These are phyloP conservation scores for Pollenia griseotomentosa DNA, from an alignment of 2,888 invertebrate genomes.

Conservation along the genomic window DNA sequence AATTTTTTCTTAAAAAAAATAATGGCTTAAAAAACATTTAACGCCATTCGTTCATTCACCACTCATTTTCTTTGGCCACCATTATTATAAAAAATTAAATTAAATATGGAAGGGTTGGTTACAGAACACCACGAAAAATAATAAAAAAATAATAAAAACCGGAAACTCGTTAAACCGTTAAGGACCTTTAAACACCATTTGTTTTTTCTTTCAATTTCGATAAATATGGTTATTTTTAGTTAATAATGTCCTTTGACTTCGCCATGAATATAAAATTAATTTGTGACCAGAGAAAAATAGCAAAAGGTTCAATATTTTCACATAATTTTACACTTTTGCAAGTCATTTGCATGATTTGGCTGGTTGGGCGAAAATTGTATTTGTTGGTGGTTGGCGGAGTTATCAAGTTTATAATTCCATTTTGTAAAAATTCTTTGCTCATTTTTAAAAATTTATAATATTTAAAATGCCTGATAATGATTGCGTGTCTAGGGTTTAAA, in stretches of 20 bases:
- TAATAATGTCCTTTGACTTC: conserved; percentile 38
- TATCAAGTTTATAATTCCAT: too few relatives aligned
- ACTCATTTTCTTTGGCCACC: conserved; percentile 19
- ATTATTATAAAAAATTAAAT: conserved; percentile 40
- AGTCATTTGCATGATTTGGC: conserved; percentile 30
- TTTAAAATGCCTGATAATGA: conserved; percentile 5
- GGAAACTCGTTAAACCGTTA: conserved; percentile 67
- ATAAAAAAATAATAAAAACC: conserved; percentile 41
- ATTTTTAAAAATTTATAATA: background rate
- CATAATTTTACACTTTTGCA: conserved; percentile 63
- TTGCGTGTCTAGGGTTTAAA: conserved; percentile 58
- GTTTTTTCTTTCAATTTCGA: background rate
- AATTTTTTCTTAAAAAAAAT: conserved; percentile 17
- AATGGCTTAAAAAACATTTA: conserved; percentile 58
- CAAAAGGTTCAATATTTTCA: conserved; percentile 61
- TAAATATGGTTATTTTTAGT: background rate
- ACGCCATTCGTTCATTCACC: conserved; percentile 45
- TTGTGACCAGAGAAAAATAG: background rate
- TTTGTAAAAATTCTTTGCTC: too few relatives aligned
- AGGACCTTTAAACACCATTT: conserved; percentile 57
- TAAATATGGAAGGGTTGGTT: conserved; percentile 45
- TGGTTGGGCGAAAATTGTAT: background rate
- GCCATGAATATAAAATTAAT: conserved; percentile 23
- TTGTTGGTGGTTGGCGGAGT: background rate
- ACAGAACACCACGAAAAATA: background rate